These are phyloP conservation scores for Peribatodes rhomboidaria DNA, from an alignment of 2,888 invertebrate species.

Conservation along the genomic window DNA sequence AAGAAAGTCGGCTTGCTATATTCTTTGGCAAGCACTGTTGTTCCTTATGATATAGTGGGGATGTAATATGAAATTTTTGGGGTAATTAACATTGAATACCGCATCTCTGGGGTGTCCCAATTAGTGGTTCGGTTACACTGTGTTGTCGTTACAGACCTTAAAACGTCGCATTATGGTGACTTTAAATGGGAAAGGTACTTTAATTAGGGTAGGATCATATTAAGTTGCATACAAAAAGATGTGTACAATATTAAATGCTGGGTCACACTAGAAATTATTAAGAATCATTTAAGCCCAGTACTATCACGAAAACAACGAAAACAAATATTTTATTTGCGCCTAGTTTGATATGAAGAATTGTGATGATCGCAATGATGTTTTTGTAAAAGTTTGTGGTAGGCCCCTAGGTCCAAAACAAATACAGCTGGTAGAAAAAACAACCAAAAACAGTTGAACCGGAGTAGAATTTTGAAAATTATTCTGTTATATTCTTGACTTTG, in stretches of 20 bases:
- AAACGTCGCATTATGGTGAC: constrained; percentile 20
- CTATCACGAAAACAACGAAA: too few species aligned
- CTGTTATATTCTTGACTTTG: too few species aligned
- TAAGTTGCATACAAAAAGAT: constrained; percentile 15
- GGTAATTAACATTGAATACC: constrained; percentile 51
- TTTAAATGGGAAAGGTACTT: constrained; percentile 14
- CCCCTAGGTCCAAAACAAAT: too few species aligned
- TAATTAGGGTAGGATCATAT: constrained; percentile 24
- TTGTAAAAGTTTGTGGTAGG: too few species aligned
- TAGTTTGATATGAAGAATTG: too few species aligned
- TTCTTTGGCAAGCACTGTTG: background rate
- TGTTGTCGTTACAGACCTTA: constrained; percentile 20
- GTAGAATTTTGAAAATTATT: too few species aligned
- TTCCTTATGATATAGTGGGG: constrained; percentile 43
- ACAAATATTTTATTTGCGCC: too few species aligned
- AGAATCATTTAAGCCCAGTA: too few species aligned
- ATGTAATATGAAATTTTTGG: constrained; percentile 54
- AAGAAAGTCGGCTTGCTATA: constrained; percentile 1
- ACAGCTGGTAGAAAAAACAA: too few species aligned
- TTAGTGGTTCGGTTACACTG: constrained; percentile 32
- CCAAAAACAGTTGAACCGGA: too few species aligned
- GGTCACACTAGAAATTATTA: too few species aligned
- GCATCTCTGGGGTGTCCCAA: constrained; percentile 37
- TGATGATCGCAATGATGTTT: too few species aligned
- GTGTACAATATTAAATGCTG: background rate